Evolutionary conservation across 2,888 invertebrate species (phyloP).

Genomic region (Ephialtes manifestator): DNA sequence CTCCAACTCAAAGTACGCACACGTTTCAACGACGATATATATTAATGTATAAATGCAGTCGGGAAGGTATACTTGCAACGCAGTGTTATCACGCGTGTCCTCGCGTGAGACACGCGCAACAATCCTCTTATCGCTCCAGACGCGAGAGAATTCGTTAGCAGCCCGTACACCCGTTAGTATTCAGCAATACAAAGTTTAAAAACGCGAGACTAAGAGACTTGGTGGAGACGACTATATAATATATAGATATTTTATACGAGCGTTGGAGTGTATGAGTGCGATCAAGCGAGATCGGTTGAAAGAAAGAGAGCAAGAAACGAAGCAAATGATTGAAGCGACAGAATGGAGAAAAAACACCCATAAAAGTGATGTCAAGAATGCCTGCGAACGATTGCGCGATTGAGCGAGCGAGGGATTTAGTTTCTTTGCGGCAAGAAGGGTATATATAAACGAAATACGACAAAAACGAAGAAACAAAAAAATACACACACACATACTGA

Average conservation of each 20-base stretch:
- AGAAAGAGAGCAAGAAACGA: slow-evolving; percentile 24
- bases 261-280: slow-evolving; percentile 40
- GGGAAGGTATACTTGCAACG: slow-evolving; percentile 2
- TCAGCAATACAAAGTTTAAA: slow-evolving; percentile 66
- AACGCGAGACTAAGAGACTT: slow-evolving; percentile 76
- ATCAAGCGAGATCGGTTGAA: slow-evolving; percentile 46
- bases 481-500: slow-evolving; percentile 40
- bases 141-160: slow-evolving; percentile 28
- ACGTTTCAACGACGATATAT: slow-evolving; percentile 49
- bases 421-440: slow-evolving; percentile 77
- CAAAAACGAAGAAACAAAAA: slow-evolving; percentile 25
- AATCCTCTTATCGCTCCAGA: slow-evolving; percentile 29
- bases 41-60: slow-evolving; percentile 32
- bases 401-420: slow-evolving; percentile 43
- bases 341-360: slow-evolving; percentile 24
- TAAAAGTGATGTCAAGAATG: slow-evolving; percentile 34
- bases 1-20: slow-evolving; percentile 57
- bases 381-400: slow-evolving; percentile 35
- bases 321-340: slow-evolving; percentile 54
- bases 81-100: slow-evolving; percentile 9
- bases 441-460: slow-evolving; percentile 63
- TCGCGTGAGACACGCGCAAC: background rate
- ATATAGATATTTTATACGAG: slow-evolving; percentile 71
- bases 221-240: slow-evolving; percentile 73
- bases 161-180: slow-evolving; percentile 63